Conservation (phyloP, 1,140 invertebrate genomes). For the Wiebesia pumilae region DNA sequence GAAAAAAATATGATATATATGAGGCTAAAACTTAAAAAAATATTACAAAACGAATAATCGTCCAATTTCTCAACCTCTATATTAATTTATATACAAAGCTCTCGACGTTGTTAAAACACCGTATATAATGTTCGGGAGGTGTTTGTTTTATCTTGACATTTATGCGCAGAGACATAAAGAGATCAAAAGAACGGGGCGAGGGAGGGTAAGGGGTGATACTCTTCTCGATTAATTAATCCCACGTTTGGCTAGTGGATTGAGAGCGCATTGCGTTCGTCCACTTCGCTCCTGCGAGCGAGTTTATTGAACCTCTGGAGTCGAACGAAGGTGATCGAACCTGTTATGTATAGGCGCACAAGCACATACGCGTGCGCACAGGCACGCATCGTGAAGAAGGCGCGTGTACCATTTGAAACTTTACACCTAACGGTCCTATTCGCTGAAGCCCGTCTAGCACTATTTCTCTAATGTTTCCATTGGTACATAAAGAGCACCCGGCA, state of each 20-base stretch:
- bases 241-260: not conserved
- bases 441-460: not conserved
- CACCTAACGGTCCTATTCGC: constrained; percentile 48
- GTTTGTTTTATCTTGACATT: not conserved
- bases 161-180: not conserved
- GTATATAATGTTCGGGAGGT: not conserved
- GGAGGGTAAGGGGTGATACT: not conserved
- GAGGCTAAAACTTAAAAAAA: too few species aligned
- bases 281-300: constrained; percentile 10
- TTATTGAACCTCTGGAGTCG: constrained; percentile 35
- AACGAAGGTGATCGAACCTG: constrained; percentile 49
- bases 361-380: not conserved
- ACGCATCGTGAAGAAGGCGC: not conserved
- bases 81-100: not conserved
- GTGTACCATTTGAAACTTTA: constrained; percentile 41
- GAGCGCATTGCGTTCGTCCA: constrained; percentile 19
- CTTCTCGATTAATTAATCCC: constrained; percentile 24
- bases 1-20: too few species aligned
- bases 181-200: not conserved
- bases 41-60: too few species aligned
- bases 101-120: not conserved
- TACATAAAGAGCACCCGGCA: not conserved
- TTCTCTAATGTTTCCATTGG: constrained; percentile 5
- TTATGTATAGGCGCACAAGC: constrained; percentile 12
- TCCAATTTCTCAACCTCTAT: too few species aligned